Base-by-base conservation (phyloP, 2,888 invertebrate species). In the Euclidia mi region DNA sequence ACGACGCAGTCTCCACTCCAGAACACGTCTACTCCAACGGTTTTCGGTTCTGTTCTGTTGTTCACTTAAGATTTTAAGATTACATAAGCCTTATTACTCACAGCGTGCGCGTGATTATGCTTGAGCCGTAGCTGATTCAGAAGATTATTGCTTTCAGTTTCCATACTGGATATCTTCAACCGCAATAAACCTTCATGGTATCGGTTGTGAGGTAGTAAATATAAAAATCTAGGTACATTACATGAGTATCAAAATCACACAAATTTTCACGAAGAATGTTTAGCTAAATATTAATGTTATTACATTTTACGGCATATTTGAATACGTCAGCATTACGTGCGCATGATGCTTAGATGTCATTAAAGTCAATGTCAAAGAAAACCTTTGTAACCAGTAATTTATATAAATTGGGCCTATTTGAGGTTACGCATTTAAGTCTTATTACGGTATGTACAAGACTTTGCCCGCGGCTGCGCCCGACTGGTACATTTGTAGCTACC, bases 71-170 rank as follows among this genome's bases (percentile, higher is more conserved):
- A n/a, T n/a, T n/a, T n/a, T n/a, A n/a, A n/a, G n/a, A n/a, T n/a
- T n/a, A n/a, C n/a, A n/a, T n/a, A n/a, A n/a, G n/a, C n/a, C n/a
- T n/a, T 35, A n/a, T 44, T 64, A 80, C 86, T 82, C 66, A 87
- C 84, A 28, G 66, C 52, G 66, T 80, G 83, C 28, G 76, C 61
- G 29, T 76, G 81, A 74, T 86, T 84, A 43, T 90, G 87, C 70
- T 86, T 89, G 38, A 81, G 50, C 56, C 82, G 80, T 57, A 91
- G 77, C 71, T 85, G 84, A 66, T 87, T 81, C 51, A 91, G 59
- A 18, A 88, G 65, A 47, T 67, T 79, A 57, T 76, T 82, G 79
- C 86, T 90, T 58, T 88, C 90, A 28, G 82, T 81, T 66, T 90
- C 91, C 92, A 92, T 92, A 56, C 15, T 82, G 69, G 31, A 61